A percentile compares a stretch with the other conserved stretches of the same genome.
Conservation (phyloP, 2,797 vertebrate species). For the Cyprinella venusta region DNA sequence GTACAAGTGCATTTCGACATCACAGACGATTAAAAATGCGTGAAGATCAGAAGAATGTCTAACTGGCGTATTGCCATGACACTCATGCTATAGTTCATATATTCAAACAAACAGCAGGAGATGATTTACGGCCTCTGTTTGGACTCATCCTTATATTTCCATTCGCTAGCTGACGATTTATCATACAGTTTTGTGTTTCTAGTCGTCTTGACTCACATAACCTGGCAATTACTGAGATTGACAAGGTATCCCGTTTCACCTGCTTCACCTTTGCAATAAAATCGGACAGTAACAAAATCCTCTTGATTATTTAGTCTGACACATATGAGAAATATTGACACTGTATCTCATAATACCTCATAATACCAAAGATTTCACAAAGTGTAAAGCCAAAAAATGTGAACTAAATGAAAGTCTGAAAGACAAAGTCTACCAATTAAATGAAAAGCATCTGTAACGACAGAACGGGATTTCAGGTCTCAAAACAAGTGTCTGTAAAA, state of each 20-base stretch:
- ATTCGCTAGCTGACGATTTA: constrained; percentile 64
- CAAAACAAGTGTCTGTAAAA: not conserved
- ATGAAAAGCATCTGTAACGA: constrained; percentile 38
- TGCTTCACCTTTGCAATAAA: constrained; percentile 43
- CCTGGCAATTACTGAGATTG: constrained; percentile 63
- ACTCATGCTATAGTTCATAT: not conserved
- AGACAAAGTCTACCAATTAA: constrained; percentile 69
- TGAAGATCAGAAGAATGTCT: not conserved
- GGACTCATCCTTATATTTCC: constrained; percentile 49
- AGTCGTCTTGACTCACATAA: constrained; percentile 53
- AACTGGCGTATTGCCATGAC: not conserved
- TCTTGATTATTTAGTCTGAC: constrained; percentile 75
- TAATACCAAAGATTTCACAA: constrained; percentile 67
- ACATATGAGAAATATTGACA: constrained; percentile 71
- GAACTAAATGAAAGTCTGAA: constrained; percentile 51
- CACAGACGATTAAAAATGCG: not conserved
- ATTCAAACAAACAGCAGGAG: constrained; percentile 1
- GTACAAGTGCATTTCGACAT: not conserved
- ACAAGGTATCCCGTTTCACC: constrained; percentile 64
- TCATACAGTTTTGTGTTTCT: constrained; percentile 49
- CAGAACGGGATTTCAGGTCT: not conserved
- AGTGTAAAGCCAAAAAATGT: constrained; percentile 62
- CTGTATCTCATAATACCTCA: constrained; percentile 71
- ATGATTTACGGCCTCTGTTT: not conserved
- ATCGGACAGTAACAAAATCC: constrained; percentile 42